phyloP scores from a whole-genome alignment of 2,888 invertebrate species.

The Monochamus alternatus region DNA sequence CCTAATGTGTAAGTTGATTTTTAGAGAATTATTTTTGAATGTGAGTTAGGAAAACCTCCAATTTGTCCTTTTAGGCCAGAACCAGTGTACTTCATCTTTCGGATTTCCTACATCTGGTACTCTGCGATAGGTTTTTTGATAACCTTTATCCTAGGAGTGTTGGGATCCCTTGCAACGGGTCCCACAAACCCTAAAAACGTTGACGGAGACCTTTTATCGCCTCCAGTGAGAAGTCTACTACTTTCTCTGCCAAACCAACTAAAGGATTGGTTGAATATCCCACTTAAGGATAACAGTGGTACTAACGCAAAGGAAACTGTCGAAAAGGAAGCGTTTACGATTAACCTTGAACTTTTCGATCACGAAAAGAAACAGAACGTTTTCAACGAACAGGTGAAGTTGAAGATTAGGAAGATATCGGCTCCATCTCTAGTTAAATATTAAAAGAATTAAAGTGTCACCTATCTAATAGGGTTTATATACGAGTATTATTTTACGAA shows the following conservation, averaged over 20 bases:
- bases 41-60: too few species aligned
- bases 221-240: constrained; percentile 76
- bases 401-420: constrained; percentile 44
- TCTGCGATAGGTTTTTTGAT: constrained; percentile 85
- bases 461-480: too few species aligned
- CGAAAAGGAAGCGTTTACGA: constrained; percentile 37
- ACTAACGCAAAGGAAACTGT: constrained; percentile 44
- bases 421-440: constrained; percentile 25
- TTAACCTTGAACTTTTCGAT: constrained; percentile 53
- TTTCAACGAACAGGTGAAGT: constrained; percentile 36
- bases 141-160: constrained; percentile 82
- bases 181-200: constrained; percentile 76
- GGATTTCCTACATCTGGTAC: constrained; percentile 93
- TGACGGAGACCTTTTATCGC: constrained; percentile 80
- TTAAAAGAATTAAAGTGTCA: too few species aligned
- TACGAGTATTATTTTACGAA: too few species aligned
- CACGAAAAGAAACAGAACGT: constrained; percentile 33
- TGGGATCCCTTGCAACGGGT: constrained; percentile 81
- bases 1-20: constrained; percentile 30
- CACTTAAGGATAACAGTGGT: constrained; percentile 54
- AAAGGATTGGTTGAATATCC: constrained; percentile 68
- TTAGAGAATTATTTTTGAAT: background rate
- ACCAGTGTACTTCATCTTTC: constrained; percentile 73
- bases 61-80: constrained; percentile 45
- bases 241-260: constrained; percentile 71